Percentiles rank a stretch among this genome's conserved stretches.
These are phyloP conservation scores for Pammene aurita DNA, from an alignment of 2,888 invertebrate species.

Conservation along the genomic window DNA sequence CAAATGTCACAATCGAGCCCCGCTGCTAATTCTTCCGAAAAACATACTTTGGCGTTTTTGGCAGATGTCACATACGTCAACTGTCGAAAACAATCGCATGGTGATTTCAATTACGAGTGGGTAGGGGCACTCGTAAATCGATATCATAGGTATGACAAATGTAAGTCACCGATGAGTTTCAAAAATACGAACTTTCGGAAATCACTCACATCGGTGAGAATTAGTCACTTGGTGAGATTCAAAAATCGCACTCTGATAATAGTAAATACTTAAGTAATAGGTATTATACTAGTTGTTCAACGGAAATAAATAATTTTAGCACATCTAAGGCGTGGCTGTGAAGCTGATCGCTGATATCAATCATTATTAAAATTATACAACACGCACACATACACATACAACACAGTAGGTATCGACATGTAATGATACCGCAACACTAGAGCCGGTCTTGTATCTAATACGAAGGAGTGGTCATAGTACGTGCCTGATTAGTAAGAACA, in stretches of 20 bases:
- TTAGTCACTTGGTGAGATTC: too few species aligned
- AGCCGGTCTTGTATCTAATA: neutral
- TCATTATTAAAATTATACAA: constrained; percentile 37
- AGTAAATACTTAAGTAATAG: neutral
- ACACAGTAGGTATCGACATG: neutral
- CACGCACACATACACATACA: constrained; percentile 17
- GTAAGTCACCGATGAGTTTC: too few species aligned
- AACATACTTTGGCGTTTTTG: too few species aligned
- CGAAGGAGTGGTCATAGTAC: constrained; percentile 1
- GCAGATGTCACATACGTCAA: too few species aligned
- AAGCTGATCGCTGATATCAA: constrained; percentile 28
- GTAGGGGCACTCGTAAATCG: too few species aligned
- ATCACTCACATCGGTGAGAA: too few species aligned
- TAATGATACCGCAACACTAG: constrained; percentile 13
- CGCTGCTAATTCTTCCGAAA: too few species aligned
- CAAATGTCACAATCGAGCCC: too few species aligned
- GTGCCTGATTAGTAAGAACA: neutral
- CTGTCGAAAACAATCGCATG: too few species aligned
- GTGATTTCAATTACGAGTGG: too few species aligned
- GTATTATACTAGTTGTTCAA: constrained; percentile 10
- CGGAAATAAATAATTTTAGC: constrained; percentile 46
- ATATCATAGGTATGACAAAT: too few species aligned
- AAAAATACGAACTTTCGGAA: too few species aligned
- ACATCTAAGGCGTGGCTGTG: constrained; percentile 46
- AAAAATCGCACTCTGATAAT: neutral